Base-by-base conservation (phyloP, 2,888 invertebrate species). In the Myopa tessellatipennis region DNA sequence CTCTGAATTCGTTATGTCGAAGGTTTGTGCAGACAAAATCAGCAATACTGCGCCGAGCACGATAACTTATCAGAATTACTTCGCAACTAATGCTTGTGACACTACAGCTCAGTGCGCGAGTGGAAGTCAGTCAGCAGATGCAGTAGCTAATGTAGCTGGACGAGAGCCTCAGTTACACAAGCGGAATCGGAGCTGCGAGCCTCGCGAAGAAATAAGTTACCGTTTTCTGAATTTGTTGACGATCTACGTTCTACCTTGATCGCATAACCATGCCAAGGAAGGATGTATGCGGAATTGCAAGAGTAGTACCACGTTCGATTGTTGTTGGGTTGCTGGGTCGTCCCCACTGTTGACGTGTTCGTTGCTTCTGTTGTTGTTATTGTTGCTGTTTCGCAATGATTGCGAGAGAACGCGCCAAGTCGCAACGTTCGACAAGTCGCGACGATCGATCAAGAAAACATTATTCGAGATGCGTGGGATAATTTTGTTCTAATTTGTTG, bases 401-500 rank as follows among this genome's bases (percentile, higher is more conserved):
- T 74, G 58, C 67, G 76, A 52, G 40, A 61, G 70, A 68, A 36
- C 52, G 70, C 55, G 40, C 45, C 67, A 63, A 52, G 45, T n/a
- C 50, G 12, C 65, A 36, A 10, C 65, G 38, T 34, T 26, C 71
- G 67, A 45, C 50, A 18, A 2, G 16, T n/a, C 52, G 18, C 6
- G 18, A 45, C 76, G 83, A 85, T 84, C 83, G 83, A 84, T 84
- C 85, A 86, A 85, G 82, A 85, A 85, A 84, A 85, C 85, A 86
- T 85, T 86, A 87, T 86, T 84, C 85, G 84, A 84, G 86, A 86
- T 86, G 86, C 86, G 86, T 86, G 86, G 86, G 86, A 86, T 86
- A 86, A 86, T 86, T 87, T 85, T 86, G 86, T 87, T 86, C 86
- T 86, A 86, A 87, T 87, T 87, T 86, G 86, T 87, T 84, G 84